Evolutionary conservation across 2,797 vertebrate species (phyloP).

Genomic region (Chromis chromis): DNA sequence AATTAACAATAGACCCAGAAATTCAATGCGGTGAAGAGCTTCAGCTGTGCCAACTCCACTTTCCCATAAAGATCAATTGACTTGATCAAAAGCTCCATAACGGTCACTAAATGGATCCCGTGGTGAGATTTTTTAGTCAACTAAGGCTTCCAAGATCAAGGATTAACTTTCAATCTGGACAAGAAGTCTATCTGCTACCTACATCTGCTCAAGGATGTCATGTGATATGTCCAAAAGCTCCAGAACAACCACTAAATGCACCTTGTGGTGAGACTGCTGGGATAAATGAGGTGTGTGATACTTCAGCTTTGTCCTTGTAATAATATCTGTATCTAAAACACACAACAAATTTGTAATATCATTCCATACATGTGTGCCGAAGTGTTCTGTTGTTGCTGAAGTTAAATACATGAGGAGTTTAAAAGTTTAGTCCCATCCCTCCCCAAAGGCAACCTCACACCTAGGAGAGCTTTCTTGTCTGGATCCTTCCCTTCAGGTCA

Average conservation of each 20-base stretch:
- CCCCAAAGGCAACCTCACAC: not conserved
- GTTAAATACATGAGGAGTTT: not conserved
- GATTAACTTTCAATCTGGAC: not conserved
- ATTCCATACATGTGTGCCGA: not conserved
- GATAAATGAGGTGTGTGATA: too few relatives aligned
- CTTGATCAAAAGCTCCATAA: not conserved
- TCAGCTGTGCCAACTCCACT: not conserved
- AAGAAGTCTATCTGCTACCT: too few relatives aligned
- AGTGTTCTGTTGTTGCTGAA: not conserved
- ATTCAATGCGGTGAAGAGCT: not conserved
- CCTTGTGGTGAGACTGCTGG: not conserved
- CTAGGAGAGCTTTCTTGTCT: not conserved
- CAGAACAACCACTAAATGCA: too few relatives aligned
- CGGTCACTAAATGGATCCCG: not conserved
- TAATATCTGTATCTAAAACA: too few relatives aligned
- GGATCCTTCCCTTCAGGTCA: constrained; percentile 9
- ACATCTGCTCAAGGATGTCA: too few relatives aligned
- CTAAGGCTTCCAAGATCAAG: not conserved
- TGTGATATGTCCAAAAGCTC: too few relatives aligned
- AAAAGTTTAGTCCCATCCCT: not conserved
- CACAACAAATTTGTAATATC: too few relatives aligned
- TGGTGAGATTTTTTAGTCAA: too few relatives aligned
- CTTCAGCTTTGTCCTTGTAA: too few relatives aligned
- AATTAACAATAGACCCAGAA: too few relatives aligned
- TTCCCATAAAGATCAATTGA: not conserved